Percentiles rank a stretch among this genome's conserved stretches.
These are phyloP conservation scores for Sturnira hondurensis DNA, from an alignment of 2,113 vertebrate species.

Conservation along the genomic window DNA sequence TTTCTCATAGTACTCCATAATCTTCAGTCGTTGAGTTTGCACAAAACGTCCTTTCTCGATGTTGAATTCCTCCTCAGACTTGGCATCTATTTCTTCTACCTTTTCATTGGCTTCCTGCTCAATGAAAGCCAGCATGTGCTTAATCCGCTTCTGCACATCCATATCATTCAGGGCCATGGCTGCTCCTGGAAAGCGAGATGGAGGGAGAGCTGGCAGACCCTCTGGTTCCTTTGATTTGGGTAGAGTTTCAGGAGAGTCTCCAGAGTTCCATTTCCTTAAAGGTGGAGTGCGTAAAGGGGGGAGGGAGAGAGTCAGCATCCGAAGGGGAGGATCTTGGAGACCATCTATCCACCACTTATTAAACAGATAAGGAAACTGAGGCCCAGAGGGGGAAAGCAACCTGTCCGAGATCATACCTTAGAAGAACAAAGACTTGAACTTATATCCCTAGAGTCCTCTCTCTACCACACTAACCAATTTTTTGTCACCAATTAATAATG, in stretches of 20 bases:
- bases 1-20: conserved; percentile 99
- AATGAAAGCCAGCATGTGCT: conserved; percentile 99
- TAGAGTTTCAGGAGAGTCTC: neutral
- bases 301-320: neutral
- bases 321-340: neutral
- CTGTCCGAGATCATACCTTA: neutral
- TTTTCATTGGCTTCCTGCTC: conserved; percentile 99
- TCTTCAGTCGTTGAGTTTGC: conserved; percentile 96
- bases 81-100: conserved; percentile 96
- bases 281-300: neutral
- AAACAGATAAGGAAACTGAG: neutral
- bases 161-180: conserved; percentile 58
- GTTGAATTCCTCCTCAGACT: conserved; percentile 99
- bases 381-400: neutral
- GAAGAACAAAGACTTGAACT: neutral
- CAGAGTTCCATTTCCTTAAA: neutral
- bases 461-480: neutral
- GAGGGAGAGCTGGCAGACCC: neutral
- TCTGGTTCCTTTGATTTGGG: neutral
- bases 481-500: neutral
- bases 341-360: neutral
- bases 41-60: conserved; percentile 97
- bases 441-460: neutral
- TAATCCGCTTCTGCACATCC: conserved; percentile 86
- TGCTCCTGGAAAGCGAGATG: neutral